These are phyloP conservation scores for Porphyrio hochstetteri DNA, from an alignment of 2,113 vertebrate species.

Conservation along the genomic window DNA sequence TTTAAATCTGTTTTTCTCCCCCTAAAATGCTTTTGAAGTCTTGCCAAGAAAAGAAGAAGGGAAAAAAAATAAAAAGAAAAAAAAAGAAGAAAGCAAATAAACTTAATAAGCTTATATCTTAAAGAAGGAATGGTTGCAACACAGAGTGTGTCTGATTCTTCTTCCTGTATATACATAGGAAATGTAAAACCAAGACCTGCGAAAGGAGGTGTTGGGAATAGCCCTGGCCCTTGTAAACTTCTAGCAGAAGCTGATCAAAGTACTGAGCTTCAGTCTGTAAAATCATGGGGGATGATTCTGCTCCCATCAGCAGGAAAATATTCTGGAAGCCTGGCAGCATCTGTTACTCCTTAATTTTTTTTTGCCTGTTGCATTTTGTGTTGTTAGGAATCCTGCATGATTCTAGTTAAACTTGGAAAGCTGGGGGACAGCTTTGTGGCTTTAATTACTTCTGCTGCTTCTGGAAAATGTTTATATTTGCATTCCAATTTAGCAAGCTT, in stretches of 20 bases:
- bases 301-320: background rate
- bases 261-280: background rate
- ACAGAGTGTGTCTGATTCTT: background rate
- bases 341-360: background rate
- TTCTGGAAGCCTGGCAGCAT: background rate
- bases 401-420: background rate
- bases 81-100: background rate
- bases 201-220: background rate
- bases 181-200: background rate
- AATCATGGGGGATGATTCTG: background rate
- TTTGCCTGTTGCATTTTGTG: background rate
- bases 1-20: constrained; percentile 1
- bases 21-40: background rate
- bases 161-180: background rate
- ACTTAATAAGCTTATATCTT: background rate
- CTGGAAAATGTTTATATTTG: constrained; percentile 5
- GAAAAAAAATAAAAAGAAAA: background rate
- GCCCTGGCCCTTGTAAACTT: background rate
- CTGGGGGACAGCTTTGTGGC: background rate
- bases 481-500: background rate
- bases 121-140: background rate
- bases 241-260: background rate
- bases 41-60: background rate
- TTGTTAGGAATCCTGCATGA: background rate
- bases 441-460: background rate